Conservation (phyloP, 64 coral and sea anemone genomes). For the Catalaphyllia jardinei region DNA sequence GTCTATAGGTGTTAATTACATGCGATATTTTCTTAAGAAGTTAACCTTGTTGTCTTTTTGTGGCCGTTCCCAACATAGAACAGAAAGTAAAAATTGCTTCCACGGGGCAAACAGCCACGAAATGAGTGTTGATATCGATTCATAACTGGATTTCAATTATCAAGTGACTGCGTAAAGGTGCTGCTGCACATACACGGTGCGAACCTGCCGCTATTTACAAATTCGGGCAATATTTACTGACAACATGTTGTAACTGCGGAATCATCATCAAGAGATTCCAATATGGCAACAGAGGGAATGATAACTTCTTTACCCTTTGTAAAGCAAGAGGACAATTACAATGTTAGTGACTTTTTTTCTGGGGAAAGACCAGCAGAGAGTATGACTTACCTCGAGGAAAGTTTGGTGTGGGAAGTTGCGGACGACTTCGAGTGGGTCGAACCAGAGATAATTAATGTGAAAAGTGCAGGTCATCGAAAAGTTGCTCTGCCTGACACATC, state of each 20-base stretch:
- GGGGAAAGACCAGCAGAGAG: not conserved
- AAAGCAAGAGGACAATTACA: not conserved
- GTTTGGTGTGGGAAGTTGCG: not conserved
- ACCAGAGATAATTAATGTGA: not conserved
- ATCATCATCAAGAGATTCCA: not conserved
- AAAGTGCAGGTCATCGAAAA: not conserved
- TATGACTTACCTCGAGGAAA: not conserved
- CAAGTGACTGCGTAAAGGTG: not conserved
- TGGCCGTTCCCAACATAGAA: constrained; percentile 16
- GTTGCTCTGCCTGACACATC: not conserved
- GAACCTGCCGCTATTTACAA: not conserved
- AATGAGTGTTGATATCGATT: not conserved
- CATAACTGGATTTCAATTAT: too few relatives aligned
- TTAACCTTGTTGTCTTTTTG: constrained; percentile 13
- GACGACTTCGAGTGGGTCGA: not conserved
- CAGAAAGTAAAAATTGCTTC: not conserved
- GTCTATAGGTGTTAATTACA: not conserved
- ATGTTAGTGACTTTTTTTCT: not conserved
- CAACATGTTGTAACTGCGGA: not conserved
- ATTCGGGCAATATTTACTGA: not conserved
- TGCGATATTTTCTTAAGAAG: not conserved
- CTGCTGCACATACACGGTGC: not conserved
- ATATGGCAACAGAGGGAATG: constrained; percentile 1
- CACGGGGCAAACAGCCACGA: not conserved
- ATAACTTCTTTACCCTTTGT: constrained; percentile 14